These are phyloP conservation scores for Lasioglossum pauxillum DNA, from an alignment of 2,888 invertebrate species.

Conservation along the genomic window DNA sequence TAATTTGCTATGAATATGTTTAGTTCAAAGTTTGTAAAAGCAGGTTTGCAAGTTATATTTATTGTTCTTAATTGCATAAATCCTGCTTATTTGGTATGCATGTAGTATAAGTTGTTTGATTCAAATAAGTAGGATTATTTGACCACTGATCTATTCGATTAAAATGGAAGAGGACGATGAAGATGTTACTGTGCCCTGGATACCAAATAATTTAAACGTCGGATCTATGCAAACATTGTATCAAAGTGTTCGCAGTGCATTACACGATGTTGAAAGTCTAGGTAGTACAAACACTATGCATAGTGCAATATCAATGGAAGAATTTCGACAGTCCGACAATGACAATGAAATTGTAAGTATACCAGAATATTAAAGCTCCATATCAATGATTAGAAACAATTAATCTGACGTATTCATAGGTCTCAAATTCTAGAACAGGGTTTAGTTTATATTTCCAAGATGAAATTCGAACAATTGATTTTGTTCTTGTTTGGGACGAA, in stretches of 20 bases:
- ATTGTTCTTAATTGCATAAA: background rate
- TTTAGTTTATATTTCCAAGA: constrained; percentile 88
- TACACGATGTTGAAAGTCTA: constrained; percentile 71
- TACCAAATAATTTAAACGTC: constrained; percentile 62
- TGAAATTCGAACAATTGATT: constrained; percentile 90
- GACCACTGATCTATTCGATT: constrained; percentile 53
- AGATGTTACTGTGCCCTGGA: constrained; percentile 55
- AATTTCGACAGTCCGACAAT: constrained; percentile 38
- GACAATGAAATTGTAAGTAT: constrained; percentile 59
- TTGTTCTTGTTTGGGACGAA: constrained; percentile 91
- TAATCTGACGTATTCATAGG: constrained; percentile 53
- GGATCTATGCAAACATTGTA: constrained; percentile 75
- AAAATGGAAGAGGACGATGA: constrained; percentile 78
- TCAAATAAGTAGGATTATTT: constrained; percentile 52
- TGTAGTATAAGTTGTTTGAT: constrained; percentile 46
- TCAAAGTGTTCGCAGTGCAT: constrained; percentile 72
- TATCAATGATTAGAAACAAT: background rate
- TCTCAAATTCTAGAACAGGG: constrained; percentile 65
- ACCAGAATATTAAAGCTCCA: background rate
- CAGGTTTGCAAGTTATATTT: background rate
- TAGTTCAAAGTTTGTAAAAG: constrained; percentile 3
- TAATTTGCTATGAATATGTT: background rate
- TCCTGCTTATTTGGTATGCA: constrained; percentile 47
- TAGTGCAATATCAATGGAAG: constrained; percentile 57
- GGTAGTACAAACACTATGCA: constrained; percentile 57